Conservation (phyloP, 2,888 invertebrate genomes). For the Lucinisca nassula region DNA sequence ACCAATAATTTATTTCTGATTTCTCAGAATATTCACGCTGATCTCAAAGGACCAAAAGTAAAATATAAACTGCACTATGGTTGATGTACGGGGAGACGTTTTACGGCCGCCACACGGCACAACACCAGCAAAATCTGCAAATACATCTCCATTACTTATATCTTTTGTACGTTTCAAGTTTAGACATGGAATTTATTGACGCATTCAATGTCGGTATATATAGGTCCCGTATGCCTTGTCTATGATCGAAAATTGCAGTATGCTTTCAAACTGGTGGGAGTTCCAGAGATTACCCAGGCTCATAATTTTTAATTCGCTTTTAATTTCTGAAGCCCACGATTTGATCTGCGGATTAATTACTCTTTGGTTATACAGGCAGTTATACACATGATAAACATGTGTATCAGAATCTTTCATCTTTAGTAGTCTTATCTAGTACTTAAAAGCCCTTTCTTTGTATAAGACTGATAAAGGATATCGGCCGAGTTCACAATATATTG, state of each 20-base stretch:
- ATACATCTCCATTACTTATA: not conserved
- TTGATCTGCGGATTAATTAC: not conserved
- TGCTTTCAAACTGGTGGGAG: not conserved
- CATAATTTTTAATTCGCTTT: not conserved
- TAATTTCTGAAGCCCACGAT: not conserved
- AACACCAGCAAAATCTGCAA: not conserved
- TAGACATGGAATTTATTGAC: no score
- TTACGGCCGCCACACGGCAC: no score
- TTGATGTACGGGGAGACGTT: no score
- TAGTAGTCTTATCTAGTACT: not conserved
- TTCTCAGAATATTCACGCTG: no score
- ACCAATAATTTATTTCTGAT: no score
- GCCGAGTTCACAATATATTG: not conserved
- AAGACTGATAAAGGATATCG: slow-evolving; percentile 1
- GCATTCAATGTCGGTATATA: not conserved
- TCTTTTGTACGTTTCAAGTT: not conserved
- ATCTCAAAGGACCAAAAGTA: no score
- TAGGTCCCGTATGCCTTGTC: not conserved
- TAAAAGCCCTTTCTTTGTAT: not conserved
- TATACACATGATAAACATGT: not conserved
- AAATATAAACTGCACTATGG: no score
- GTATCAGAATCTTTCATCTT: not conserved
- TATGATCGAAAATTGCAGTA: not conserved
- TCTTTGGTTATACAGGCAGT: not conserved
- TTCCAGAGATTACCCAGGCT: not conserved